Conservation (phyloP, 2,113 vertebrate genomes). For the Merops nubicus region DNA sequence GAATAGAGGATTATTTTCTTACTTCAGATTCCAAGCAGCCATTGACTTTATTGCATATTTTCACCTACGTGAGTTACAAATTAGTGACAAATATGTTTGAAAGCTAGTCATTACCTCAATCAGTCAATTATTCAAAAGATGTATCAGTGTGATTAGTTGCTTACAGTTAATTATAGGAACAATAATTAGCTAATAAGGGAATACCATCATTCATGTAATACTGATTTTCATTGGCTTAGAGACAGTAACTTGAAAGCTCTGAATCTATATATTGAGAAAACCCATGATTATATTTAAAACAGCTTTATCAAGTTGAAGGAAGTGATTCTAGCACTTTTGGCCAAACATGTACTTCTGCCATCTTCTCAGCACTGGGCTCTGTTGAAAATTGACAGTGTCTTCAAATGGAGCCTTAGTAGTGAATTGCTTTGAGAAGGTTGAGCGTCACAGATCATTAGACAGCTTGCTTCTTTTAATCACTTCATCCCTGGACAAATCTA, state of each 20-base stretch:
- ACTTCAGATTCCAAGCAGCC: conserved; percentile 1
- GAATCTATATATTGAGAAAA: background rate
- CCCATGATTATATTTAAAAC: background rate
- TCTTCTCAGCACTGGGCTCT: background rate
- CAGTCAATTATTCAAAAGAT: conserved; percentile 43
- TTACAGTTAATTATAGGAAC: conserved; percentile 48
- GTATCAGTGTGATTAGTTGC: conserved; percentile 37
- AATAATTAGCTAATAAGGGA: conserved; percentile 39
- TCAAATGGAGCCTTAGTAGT: background rate
- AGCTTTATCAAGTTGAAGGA: background rate
- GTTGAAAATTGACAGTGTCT: background rate
- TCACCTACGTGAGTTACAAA: conserved; percentile 35
- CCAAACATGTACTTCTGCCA: background rate
- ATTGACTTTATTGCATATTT: background rate
- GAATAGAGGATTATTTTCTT: background rate
- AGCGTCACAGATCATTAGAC: background rate
- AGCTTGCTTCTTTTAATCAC: background rate
- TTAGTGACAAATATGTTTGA: background rate
- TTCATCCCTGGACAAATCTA: background rate
- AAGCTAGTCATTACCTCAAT: conserved; percentile 48
- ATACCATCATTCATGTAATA: background rate
- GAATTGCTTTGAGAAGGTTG: background rate
- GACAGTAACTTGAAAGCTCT: background rate
- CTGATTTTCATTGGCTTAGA: conserved; percentile 1
- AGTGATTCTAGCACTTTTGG: background rate